Conservation (phyloP, 35 echinoderm and acorn worm species). For the Holothuria glaberrima region DNA sequence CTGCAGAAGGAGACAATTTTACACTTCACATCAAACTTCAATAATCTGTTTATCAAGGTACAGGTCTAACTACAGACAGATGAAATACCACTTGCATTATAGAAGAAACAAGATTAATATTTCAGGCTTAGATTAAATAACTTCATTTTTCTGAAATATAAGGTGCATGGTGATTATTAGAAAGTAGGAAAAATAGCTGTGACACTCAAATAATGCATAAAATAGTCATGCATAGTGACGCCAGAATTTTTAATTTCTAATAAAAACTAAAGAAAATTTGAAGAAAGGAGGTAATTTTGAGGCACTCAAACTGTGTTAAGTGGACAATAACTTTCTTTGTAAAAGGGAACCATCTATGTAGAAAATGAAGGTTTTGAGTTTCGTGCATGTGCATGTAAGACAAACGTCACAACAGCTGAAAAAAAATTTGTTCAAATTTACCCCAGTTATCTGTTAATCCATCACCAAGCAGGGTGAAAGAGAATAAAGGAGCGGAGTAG, state of each 20-base stretch:
- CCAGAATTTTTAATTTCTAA: neutral
- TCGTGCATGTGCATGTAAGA: neutral
- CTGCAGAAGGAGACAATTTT: no score
- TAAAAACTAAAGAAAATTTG: neutral
- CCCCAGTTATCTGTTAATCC: conserved; percentile 33
- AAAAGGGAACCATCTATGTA: no score
- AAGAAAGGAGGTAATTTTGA: no score
- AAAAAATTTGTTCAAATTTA: neutral
- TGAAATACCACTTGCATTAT: no score
- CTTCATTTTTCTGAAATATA: no score
- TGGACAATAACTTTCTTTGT: no score
- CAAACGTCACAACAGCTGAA: neutral
- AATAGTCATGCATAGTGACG: neutral
- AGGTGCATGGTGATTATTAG: neutral
- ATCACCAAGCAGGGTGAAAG: conserved; percentile 17
- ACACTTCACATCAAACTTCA: no score
- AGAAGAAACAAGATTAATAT: no score
- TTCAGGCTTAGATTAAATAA: no score
- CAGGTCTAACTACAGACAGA: no score
- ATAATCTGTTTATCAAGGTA: no score
- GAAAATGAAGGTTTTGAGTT: neutral
- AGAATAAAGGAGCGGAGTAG: neutral
- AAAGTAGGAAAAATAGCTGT: neutral
- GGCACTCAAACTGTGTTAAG: no score
- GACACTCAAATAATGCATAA: neutral